A percentile compares a stretch with the other conserved stretches of the same genome.
Conservation (phyloP, 2,797 vertebrate genomes). For the Sciurus carolinensis region DNA sequence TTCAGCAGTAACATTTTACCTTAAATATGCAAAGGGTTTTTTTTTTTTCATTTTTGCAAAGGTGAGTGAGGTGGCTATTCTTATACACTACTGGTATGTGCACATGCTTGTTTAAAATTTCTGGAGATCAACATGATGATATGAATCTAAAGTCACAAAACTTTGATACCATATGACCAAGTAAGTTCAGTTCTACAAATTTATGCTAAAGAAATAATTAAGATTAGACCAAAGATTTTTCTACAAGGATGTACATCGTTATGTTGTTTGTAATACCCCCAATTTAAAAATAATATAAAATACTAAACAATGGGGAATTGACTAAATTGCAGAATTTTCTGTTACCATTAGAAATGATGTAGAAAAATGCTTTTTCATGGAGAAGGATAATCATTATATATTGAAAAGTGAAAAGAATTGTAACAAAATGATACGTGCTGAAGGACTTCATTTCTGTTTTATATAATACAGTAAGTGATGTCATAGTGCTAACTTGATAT, state of each 20-base stretch:
- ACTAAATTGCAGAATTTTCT: constrained; percentile 24
- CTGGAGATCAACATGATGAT: not conserved
- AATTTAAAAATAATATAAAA: constrained; percentile 49
- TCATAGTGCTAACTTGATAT: not conserved
- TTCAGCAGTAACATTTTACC: not conserved
- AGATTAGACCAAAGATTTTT: constrained; percentile 16
- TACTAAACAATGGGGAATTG: not conserved
- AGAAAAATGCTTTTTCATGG: not conserved
- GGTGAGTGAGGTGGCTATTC: not conserved
- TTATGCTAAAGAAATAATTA: constrained; percentile 34
- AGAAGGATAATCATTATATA: not conserved
- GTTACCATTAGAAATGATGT: constrained; percentile 1
- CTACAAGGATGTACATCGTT: not conserved
- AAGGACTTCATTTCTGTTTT: constrained; percentile 55
- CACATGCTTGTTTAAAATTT: not conserved
- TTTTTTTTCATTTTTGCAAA: constrained; percentile 24
- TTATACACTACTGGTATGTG: not conserved
- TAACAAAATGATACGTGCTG: not conserved
- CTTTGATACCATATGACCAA: not conserved
- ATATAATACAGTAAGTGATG: not conserved
- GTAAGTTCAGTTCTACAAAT: constrained; percentile 59
- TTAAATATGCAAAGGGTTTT: not conserved
- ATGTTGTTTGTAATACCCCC: constrained; percentile 36
- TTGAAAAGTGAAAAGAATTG: constrained; percentile 1
- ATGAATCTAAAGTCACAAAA: constrained; percentile 11